phyloP scores from a whole-genome alignment of 2,113 vertebrate species.

The Peromyscus polionotus region DNA sequence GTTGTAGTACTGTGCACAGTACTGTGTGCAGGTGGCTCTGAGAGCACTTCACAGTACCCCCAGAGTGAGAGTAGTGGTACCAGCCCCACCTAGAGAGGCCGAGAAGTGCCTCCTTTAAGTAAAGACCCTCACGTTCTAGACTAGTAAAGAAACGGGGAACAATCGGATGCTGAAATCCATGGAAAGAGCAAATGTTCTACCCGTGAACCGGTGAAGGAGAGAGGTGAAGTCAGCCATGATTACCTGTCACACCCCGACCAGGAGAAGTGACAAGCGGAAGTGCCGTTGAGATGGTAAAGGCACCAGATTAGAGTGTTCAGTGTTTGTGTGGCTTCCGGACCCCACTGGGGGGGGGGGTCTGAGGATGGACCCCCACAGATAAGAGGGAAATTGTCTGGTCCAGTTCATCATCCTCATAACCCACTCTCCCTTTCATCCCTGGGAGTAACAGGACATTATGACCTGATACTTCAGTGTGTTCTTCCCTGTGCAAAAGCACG shows the following conservation, averaged over 20 bases:
- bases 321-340: background rate
- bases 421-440: background rate
- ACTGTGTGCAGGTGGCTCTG: background rate
- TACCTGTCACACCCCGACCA: background rate
- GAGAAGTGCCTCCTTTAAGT: background rate
- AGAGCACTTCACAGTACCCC: background rate
- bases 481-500: background rate
- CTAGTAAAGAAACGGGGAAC: too few species aligned
- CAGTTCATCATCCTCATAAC: rapidly evolving
- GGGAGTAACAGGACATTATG: background rate
- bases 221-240: background rate
- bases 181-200: background rate
- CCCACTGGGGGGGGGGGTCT: background rate
- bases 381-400: background rate
- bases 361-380: too few species aligned
- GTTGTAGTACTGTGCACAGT: background rate
- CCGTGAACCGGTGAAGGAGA: background rate
- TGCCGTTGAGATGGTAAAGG: background rate
- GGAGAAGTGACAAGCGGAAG: background rate
- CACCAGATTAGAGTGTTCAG: background rate
- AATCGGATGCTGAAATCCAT: background rate
- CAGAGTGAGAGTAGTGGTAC: background rate
- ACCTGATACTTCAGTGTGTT: background rate
- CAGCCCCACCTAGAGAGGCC: background rate
- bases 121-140: background rate